These are phyloP conservation scores for Druon quercuslanigerum DNA, from an alignment of 1,140 invertebrate genomes.

Conservation along the genomic window DNA sequence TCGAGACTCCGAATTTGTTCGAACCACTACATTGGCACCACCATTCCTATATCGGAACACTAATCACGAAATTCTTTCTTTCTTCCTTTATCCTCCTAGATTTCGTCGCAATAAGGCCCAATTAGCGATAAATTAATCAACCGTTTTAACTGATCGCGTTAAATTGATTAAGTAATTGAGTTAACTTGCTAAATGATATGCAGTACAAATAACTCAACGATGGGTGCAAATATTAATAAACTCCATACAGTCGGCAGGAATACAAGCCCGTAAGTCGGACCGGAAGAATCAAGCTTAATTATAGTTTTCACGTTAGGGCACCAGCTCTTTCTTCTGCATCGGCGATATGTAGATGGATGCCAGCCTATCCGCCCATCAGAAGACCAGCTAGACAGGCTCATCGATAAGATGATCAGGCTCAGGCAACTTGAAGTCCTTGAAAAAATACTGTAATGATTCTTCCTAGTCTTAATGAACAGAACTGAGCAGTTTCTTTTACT, in stretches of 20 bases:
- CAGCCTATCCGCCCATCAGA: neutral
- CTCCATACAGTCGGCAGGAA: neutral
- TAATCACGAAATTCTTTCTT: constrained; percentile 40
- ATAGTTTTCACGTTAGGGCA: constrained; percentile 63
- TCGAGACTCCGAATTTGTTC: constrained; percentile 52
- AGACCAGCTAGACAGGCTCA: too few relatives aligned
- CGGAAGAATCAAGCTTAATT: constrained; percentile 58
- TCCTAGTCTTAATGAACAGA: too few relatives aligned
- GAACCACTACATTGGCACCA: constrained; percentile 52
- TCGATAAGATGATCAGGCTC: too few relatives aligned
- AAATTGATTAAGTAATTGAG: neutral
- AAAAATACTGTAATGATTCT: too few relatives aligned
- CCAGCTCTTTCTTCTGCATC: constrained; percentile 43
- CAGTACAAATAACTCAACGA: constrained; percentile 43
- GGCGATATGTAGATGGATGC: constrained; percentile 45
- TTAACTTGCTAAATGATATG: constrained; percentile 42
- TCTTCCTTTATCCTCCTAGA: constrained; percentile 33
- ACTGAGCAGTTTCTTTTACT: too few relatives aligned
- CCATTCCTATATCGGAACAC: constrained; percentile 56
- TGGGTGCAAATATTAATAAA: constrained; percentile 42
- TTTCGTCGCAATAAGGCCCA: constrained; percentile 7
- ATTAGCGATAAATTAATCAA: constrained; percentile 8
- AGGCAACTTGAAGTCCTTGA: too few relatives aligned
- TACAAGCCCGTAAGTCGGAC: constrained; percentile 46
- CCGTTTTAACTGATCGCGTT: neutral